These are phyloP conservation scores for Smithornis capensis DNA, from an alignment of 2,113 vertebrate genomes.

Conservation along the genomic window DNA sequence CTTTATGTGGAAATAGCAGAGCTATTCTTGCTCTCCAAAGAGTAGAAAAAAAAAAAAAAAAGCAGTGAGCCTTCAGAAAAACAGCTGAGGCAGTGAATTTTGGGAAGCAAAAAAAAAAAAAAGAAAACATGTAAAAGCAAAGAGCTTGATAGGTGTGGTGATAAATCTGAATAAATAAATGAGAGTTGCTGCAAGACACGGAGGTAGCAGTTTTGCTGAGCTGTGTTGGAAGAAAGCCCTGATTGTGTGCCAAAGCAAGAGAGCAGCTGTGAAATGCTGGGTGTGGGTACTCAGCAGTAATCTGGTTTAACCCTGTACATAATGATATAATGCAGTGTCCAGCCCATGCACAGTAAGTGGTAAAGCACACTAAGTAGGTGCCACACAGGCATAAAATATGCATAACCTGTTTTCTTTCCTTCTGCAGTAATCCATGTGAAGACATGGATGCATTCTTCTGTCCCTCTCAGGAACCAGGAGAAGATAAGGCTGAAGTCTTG, in stretches of 20 bases:
- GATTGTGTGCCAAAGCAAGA: constrained; percentile 36
- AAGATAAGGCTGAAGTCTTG: background rate
- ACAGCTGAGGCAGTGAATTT: background rate
- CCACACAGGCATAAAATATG: background rate
- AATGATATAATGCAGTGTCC: constrained; percentile 32
- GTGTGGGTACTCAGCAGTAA: constrained; percentile 59
- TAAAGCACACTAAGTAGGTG: background rate
- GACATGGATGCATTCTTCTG: background rate
- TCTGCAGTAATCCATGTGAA: background rate
- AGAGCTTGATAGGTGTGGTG: constrained; percentile 55
- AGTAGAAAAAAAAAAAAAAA: no score
- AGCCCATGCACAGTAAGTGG: background rate
- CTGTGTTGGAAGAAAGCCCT: constrained; percentile 62
- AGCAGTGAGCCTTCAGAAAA: background rate
- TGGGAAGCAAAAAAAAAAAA: background rate
- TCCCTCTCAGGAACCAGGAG: background rate
- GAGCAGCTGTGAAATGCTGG: constrained; percentile 63
- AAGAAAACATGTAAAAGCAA: background rate
- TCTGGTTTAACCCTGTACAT: constrained; percentile 47
- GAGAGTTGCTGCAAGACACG: constrained; percentile 54
- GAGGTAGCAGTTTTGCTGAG: constrained; percentile 66
- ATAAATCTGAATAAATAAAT: constrained; percentile 70
- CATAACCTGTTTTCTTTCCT: background rate
- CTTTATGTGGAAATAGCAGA: background rate
- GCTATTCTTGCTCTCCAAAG: background rate